Conservation (phyloP, 2,113 vertebrate species). For the Halcyon malimbica region DNA sequence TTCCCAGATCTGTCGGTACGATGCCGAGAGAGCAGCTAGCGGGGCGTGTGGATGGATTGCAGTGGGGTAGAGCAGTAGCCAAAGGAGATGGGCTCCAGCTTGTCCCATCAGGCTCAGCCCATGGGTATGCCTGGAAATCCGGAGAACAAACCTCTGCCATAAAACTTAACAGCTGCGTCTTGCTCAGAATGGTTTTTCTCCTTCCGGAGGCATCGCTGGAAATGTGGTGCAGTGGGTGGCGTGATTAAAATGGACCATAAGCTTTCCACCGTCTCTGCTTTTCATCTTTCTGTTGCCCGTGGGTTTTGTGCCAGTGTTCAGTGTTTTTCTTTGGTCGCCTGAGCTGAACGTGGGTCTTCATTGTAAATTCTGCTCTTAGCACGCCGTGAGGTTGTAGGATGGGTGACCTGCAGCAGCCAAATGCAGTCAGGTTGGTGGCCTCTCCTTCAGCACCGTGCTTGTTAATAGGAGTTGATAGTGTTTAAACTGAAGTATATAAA, state of each 20-base stretch:
- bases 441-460: neutral
- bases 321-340: neutral
- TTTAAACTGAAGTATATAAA: neutral
- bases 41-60: fast-evolving
- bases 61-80: fast-evolving
- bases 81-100: neutral
- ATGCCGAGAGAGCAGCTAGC: fast-evolving
- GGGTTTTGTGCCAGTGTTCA: neutral
- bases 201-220: neutral
- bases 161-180: neutral
- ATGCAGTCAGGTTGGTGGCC: neutral
- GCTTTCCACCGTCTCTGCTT: neutral
- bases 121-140: neutral
- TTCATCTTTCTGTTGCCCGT: neutral
- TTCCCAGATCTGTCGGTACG: neutral
- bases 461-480: neutral
- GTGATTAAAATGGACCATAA: neutral
- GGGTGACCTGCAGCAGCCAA: neutral
- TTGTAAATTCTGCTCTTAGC: neutral
- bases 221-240: neutral
- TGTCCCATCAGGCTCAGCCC: neutral
- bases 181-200: neutral
- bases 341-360: neutral
- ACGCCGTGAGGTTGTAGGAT: neutral
- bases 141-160: neutral